Evolutionary conservation across 2,797 vertebrate species (phyloP).

Genomic region (Melanotaenia trifasciata): DNA sequence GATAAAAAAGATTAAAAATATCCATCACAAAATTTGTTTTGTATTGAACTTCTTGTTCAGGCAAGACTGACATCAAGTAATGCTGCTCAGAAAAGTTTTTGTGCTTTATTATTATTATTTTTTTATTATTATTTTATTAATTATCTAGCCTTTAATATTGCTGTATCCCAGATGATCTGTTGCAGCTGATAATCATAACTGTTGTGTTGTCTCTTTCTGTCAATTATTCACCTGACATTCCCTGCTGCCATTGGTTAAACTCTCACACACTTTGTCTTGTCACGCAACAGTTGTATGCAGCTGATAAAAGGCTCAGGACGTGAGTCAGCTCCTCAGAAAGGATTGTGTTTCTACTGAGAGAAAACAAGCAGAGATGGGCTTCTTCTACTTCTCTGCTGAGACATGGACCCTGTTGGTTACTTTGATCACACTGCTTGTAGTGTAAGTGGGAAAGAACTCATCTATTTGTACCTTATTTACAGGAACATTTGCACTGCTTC

Average conservation of each 20-base stretch:
- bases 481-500: not conserved
- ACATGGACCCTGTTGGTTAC: conserved; percentile 78
- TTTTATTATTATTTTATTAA: not conserved
- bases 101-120: too few species aligned
- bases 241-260: conserved; percentile 30
- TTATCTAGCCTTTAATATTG: not conserved
- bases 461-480: not conserved
- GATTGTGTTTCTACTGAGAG: not conserved
- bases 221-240: conserved; percentile 12
- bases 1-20: not conserved
- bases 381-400: conserved; percentile 67
- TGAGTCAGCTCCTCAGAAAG: not conserved
- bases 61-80: not conserved
- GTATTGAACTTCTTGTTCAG: not conserved
- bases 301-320: conserved; percentile 17
- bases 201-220: not conserved
- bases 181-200: not conserved
- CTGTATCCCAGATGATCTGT: not conserved
- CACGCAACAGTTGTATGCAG: not conserved
- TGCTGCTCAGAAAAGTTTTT: not conserved
- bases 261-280: conserved; percentile 35
- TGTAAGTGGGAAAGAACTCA: conserved; percentile 51
- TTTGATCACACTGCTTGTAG: conserved; percentile 61
- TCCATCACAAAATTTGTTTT: not conserved
- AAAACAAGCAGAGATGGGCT: conserved; percentile 47